These are phyloP conservation scores for Campylorhamphus procurvoides DNA, from an alignment of 2,113 vertebrate species.

Conservation along the genomic window DNA sequence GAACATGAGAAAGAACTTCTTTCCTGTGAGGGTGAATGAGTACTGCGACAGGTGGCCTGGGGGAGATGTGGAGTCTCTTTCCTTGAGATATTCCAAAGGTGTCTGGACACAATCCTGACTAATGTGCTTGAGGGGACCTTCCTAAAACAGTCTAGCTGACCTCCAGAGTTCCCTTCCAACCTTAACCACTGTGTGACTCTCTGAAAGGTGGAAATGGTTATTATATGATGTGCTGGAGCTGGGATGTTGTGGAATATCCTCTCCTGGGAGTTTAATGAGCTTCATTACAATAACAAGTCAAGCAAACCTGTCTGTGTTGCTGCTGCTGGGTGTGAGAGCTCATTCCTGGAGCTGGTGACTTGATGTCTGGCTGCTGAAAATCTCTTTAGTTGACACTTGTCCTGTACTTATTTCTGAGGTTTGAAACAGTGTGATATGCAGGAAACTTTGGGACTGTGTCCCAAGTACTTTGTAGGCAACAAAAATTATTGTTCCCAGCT, in stretches of 20 bases:
- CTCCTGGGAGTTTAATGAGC: slow-evolving; percentile 40
- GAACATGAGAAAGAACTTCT: background rate
- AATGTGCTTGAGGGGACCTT: background rate
- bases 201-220: slow-evolving; percentile 33
- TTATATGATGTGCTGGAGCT: background rate
- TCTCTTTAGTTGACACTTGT: background rate
- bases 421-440: background rate
- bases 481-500: background rate
- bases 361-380: slow-evolving; percentile 38
- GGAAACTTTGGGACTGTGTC: background rate
- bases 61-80: background rate
- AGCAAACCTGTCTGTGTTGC: slow-evolving; percentile 28
- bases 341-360: slow-evolving; percentile 41
- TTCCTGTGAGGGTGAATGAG: background rate
- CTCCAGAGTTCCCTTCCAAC: background rate
- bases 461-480: background rate
- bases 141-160: background rate
- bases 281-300: slow-evolving; percentile 10
- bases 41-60: background rate
- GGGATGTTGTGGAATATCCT: slow-evolving; percentile 21
- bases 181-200: background rate
- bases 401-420: background rate
- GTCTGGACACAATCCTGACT: background rate
- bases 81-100: background rate
- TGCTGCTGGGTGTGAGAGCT: slow-evolving; percentile 44